Base-by-base conservation (phyloP, 1,140 invertebrate genomes). In the Trinorchestia longiramus region DNA sequence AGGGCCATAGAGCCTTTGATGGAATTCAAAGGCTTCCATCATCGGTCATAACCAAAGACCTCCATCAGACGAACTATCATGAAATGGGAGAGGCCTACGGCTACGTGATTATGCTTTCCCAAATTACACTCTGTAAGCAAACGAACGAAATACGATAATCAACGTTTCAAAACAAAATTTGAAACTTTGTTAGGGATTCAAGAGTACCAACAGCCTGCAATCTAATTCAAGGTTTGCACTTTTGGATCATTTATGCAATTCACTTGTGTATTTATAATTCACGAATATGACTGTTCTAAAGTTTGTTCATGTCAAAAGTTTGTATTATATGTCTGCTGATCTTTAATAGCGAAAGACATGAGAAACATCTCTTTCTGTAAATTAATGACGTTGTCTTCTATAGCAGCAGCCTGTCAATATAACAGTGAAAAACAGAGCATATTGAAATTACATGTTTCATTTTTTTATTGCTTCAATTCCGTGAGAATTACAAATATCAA, bases 21-120 rank as follows among this genome's bases (percentile, higher is more conserved):
- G 92, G 44, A 94, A 94, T 94, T 94, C 92, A 45, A 45, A 45
- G 92, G 92, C 92, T 45, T 42, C 92, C 43, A 47, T 47, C 43
- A 43, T 43, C 92, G 92, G 43, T 47, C 44, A 94, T 94, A 45
- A 45, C 44, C 92, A 94, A 94, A 94, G 92, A n/a, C 44, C 92
- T 94, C 41, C n/a, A 90, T 90, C 88, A 91, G 88, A 43, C 88
- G 41, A 43, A 36, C 88, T 91, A 91, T 91, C 88, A 91, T 91
- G 19, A 23, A 43, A 43, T 44, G 88, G 88, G 41, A 91, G 62
- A 42, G 88, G 88, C 88, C 88, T 91, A 91, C 88, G 36, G 88
- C 88, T 91, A 91, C 43, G 88, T 91, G 43, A 91, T 91, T 91
- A 91, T 28, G 41, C 8, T 15, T 91, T 0, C 88, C 43, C 88